These are phyloP conservation scores for Rhegmatorhina hoffmannsi DNA, from an alignment of 2,113 vertebrate species.

Conservation along the genomic window DNA sequence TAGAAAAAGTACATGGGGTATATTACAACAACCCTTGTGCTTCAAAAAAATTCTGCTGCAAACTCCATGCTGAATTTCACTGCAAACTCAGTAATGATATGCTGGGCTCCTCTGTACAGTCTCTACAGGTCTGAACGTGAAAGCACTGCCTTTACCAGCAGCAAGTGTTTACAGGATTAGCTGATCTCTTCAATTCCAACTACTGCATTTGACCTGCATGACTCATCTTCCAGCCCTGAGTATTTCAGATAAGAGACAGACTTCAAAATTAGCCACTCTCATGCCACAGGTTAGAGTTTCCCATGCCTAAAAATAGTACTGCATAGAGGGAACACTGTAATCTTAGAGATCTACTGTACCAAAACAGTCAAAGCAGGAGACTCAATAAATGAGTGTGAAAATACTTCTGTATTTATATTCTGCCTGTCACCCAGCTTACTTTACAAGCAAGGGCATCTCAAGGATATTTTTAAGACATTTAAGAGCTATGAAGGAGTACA, in stretches of 20 bases:
- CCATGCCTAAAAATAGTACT: background rate
- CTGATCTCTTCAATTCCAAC: background rate
- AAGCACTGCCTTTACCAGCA: conserved; percentile 1
- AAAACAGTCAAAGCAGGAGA: background rate
- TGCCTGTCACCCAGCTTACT: background rate
- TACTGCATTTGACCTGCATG: background rate
- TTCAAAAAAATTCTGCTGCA: background rate
- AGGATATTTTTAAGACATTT: conserved; percentile 5
- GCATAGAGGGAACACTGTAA: background rate
- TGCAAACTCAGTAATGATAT: background rate
- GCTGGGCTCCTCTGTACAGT: background rate
- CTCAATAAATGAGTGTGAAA: background rate
- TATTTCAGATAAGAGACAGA: background rate
- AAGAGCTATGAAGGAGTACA: background rate
- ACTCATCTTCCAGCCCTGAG: background rate
- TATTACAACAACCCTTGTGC: background rate
- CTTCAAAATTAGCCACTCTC: background rate
- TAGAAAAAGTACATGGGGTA: background rate
- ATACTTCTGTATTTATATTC: background rate
- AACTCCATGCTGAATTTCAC: background rate
- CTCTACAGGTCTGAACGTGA: background rate
- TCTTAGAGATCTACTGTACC: background rate
- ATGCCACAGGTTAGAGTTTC: conserved; percentile 8
- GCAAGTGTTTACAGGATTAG: background rate
- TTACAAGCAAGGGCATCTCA: background rate